Conservation (phyloP, 2,797 vertebrate species). For the Molossus molossus region DNA sequence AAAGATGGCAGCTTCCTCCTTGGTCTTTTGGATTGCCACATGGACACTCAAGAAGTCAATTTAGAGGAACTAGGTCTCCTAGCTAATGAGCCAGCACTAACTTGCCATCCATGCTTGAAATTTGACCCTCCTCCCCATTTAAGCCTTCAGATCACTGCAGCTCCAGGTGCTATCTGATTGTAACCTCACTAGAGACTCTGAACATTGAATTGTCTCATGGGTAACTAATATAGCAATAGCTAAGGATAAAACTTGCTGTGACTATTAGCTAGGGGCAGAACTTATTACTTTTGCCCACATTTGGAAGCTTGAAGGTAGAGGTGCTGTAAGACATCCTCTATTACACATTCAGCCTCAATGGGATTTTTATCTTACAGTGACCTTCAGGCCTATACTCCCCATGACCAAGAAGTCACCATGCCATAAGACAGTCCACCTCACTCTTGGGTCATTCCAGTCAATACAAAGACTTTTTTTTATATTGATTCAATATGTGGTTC, state of each 20-base stretch:
- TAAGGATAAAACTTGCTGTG: not conserved
- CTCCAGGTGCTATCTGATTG: not conserved
- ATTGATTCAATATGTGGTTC: not conserved
- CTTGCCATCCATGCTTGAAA: not conserved
- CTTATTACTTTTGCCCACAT: too few relatives aligned
- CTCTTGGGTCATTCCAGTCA: not conserved
- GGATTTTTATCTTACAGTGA: not conserved
- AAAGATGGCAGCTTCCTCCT: not conserved
- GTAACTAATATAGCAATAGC: not conserved
- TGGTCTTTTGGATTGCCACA: not conserved
- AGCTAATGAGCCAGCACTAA: accelerated
- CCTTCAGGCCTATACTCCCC: too few relatives aligned
- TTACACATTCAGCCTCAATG: not conserved
- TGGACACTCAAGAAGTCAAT: not conserved
- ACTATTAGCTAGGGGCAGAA: not conserved
- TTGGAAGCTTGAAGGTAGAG: not conserved
- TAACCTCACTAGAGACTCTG: not conserved
- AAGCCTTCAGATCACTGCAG: not conserved
- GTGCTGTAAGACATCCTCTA: not conserved
- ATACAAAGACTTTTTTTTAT: not conserved
- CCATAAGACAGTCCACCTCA: not conserved
- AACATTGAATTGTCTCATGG: not conserved
- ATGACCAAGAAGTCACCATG: not conserved
- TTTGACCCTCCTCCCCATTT: not conserved
- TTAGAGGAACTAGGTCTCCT: too few relatives aligned